Percentiles rank a stretch among this genome's conserved stretches.
These are phyloP conservation scores for Meriones unguiculatus DNA, from an alignment of 2,113 vertebrate genomes.

Conservation along the genomic window DNA sequence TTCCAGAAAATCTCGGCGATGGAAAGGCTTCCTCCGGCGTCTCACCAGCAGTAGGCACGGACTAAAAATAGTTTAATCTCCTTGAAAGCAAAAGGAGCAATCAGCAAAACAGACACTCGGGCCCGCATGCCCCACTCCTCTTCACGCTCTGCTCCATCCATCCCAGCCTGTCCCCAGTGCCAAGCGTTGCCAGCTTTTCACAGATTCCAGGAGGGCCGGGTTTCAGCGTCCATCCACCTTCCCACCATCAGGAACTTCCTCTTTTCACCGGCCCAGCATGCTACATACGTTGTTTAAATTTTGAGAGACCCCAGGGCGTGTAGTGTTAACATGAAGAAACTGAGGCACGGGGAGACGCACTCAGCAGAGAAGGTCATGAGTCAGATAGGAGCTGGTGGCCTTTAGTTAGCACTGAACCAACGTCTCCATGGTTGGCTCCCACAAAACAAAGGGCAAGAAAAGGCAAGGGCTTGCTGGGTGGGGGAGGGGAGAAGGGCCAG, in stretches of 20 bases:
- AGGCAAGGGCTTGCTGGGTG: background rate
- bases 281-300: constrained; percentile 8
- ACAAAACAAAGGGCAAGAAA: constrained; percentile 37
- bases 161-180: background rate
- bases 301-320: background rate
- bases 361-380: background rate
- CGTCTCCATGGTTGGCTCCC: background rate
- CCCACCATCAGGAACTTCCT: background rate
- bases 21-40: constrained; percentile 84
- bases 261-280: background rate
- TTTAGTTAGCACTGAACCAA: background rate
- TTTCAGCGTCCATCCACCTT: background rate
- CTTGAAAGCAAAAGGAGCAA: constrained; percentile 86
- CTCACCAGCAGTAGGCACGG: constrained; percentile 83
- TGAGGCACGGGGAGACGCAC: background rate
- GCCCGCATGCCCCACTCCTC: constrained; percentile 17
- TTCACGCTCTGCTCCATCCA: background rate
- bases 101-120: constrained; percentile 77
- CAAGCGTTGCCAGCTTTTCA: background rate
- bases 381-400: background rate
- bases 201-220: background rate
- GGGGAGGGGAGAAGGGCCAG: background rate
- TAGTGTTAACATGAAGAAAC: constrained; percentile 7
- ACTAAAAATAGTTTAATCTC: constrained; percentile 89
- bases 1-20: constrained; percentile 87